A percentile compares a stretch with the other conserved stretches of the same genome.
Conservation (phyloP, 2,113 vertebrate genomes). For the Coreoperca whiteheadi region DNA sequence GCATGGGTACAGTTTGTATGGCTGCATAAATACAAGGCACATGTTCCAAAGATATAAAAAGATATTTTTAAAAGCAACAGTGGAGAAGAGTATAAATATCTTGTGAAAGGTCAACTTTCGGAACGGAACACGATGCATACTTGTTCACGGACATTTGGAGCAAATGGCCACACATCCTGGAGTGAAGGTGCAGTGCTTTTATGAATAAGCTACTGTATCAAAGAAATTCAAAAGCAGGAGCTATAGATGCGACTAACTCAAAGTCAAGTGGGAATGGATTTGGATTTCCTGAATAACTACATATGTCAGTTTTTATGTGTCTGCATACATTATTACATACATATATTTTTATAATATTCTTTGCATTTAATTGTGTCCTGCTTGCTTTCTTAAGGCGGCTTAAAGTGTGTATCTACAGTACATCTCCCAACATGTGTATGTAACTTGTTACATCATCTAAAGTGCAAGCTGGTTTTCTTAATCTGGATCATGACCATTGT, state of each 20-base stretch:
- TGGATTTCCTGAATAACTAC: neutral
- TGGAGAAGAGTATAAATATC: neutral
- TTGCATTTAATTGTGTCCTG: neutral
- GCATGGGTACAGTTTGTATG: neutral
- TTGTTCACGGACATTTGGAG: slow-evolving; percentile 6
- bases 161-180: neutral
- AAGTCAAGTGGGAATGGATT: neutral
- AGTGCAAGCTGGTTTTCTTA: neutral
- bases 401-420: neutral
- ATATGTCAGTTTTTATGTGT: neutral
- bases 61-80: neutral
- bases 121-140: neutral
- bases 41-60: neutral
- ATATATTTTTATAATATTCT: neutral
- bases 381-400: neutral
- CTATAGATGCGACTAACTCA: neutral
- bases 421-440: neutral
- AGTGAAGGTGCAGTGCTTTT: neutral
- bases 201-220: neutral
- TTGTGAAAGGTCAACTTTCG: neutral
- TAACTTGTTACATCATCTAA: neutral
- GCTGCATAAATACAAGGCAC: neutral
- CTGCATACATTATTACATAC: no score
- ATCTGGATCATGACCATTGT: neutral
- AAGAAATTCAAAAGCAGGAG: neutral